These are phyloP conservation scores for Leptestheria dahalacensis DNA, from an alignment of 1,140 invertebrate species.

Conservation along the genomic window DNA sequence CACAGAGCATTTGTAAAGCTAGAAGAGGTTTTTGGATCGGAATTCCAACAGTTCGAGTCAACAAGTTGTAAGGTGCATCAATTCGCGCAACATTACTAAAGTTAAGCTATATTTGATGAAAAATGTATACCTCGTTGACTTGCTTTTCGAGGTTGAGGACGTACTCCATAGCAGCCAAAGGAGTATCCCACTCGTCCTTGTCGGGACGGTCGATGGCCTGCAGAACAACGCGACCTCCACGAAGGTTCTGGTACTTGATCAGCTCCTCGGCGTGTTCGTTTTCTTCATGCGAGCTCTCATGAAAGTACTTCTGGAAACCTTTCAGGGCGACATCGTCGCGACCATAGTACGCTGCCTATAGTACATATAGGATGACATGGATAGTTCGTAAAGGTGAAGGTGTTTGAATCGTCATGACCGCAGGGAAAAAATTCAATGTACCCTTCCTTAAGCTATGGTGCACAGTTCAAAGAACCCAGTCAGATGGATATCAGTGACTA, in stretches of 20 bases:
- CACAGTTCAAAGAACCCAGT: too few relatives aligned
- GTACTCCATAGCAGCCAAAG: conserved; percentile 38
- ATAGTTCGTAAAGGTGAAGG: too few relatives aligned
- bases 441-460: too few relatives aligned
- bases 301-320: conserved; percentile 53
- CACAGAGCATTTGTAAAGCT: conserved; percentile 40
- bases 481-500: too few relatives aligned
- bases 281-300: conserved; percentile 55
- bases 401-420: too few relatives aligned
- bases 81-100: too few relatives aligned
- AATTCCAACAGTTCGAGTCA: too few relatives aligned
- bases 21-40: conserved; percentile 61
- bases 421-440: too few relatives aligned
- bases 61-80: too few relatives aligned
- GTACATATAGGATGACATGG: too few relatives aligned
- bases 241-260: conserved; percentile 46
- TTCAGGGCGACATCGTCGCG: conserved; percentile 59
- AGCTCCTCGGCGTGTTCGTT: conserved; percentile 53
- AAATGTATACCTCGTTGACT: conserved; percentile 40
- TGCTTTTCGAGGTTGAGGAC: conserved; percentile 43
- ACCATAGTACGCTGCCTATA: conserved; percentile 59
- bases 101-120: too few relatives aligned
- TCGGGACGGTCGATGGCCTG: conserved; percentile 34
- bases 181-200: conserved; percentile 38
- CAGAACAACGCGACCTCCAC: conserved; percentile 40